Percentiles rank a stretch among this genome's conserved stretches.
These are phyloP conservation scores for Peromyscus californicus DNA, from an alignment of 2,113 vertebrate species.

Conservation along the genomic window DNA sequence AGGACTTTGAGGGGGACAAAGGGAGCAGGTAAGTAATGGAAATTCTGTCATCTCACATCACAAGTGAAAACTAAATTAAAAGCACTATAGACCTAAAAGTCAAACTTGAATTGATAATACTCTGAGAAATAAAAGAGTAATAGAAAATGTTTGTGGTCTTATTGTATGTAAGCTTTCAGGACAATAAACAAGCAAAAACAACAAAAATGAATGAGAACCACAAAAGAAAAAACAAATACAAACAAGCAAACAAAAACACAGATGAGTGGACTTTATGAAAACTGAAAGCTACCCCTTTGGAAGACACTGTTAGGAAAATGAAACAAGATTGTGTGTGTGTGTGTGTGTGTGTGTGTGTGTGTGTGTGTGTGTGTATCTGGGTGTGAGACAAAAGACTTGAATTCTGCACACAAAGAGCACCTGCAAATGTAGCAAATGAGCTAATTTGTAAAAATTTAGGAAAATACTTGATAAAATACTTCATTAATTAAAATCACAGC, in stretches of 20 bases:
- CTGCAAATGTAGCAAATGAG: not conserved
- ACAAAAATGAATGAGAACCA: not conserved
- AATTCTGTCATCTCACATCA: not conserved
- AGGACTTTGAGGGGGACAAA: not conserved
- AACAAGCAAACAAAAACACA: not conserved
- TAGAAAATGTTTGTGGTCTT: not conserved
- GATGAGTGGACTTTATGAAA: not conserved
- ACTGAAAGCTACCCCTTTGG: not conserved
- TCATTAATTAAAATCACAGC: slow-evolving; percentile 20
- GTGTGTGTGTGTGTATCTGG: not conserved
- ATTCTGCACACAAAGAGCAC: not conserved
- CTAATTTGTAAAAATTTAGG: not conserved
- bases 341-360: not conserved
- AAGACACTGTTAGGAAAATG: not conserved
- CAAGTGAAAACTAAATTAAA: not conserved
- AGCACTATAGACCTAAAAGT: not conserved
- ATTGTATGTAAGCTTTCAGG: not conserved
- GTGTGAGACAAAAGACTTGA: not conserved
- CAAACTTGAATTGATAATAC: not conserved
- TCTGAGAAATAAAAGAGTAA: not conserved
- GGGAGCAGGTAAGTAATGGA: not conserved
- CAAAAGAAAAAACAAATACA: too few relatives aligned
- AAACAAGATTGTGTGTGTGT: not conserved
- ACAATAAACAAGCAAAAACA: not conserved
- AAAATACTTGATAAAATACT: slow-evolving; percentile 3